phyloP scores from a whole-genome alignment of 2,113 vertebrate genomes.

The Notiomystis cincta region DNA sequence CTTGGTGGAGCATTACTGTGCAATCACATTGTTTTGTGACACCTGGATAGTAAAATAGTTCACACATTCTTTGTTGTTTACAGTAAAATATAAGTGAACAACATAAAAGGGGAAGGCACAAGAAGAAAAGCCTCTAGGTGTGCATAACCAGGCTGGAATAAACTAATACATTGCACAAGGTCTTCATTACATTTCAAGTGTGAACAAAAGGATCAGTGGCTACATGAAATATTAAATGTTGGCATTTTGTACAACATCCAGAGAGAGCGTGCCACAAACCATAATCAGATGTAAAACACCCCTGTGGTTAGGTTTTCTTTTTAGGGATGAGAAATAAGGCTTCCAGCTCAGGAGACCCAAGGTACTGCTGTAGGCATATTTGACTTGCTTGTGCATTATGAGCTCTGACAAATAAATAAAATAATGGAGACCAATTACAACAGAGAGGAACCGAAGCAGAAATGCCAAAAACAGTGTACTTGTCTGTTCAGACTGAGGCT shows the following conservation, averaged over 20 bases:
- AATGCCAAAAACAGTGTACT: not conserved
- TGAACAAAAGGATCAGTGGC: not conserved
- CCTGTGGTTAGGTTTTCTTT: not conserved
- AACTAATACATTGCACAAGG: accelerated
- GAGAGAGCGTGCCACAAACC: not conserved
- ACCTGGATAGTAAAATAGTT: not conserved
- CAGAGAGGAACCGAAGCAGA: not conserved
- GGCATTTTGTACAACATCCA: not conserved
- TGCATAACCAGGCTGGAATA: not conserved
- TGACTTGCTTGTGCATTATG: not conserved
- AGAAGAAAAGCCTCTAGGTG: not conserved
- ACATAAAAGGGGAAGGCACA: not conserved
- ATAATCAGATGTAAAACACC: not conserved
- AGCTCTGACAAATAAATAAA: not conserved
- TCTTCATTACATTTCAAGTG: not conserved
- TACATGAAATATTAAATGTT: not conserved
- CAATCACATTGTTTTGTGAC: not conserved
- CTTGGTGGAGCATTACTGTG: not conserved
- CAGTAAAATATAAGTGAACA: not conserved
- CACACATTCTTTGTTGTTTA: not conserved
- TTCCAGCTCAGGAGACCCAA: not conserved
- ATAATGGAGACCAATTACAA: not conserved
- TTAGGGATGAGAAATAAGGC: not conserved
- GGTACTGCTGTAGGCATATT: not conserved
- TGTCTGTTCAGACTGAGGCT: not conserved